Evolutionary conservation across 2,888 invertebrate genomes (phyloP).

Genomic region (Rotaria socialis): DNA sequence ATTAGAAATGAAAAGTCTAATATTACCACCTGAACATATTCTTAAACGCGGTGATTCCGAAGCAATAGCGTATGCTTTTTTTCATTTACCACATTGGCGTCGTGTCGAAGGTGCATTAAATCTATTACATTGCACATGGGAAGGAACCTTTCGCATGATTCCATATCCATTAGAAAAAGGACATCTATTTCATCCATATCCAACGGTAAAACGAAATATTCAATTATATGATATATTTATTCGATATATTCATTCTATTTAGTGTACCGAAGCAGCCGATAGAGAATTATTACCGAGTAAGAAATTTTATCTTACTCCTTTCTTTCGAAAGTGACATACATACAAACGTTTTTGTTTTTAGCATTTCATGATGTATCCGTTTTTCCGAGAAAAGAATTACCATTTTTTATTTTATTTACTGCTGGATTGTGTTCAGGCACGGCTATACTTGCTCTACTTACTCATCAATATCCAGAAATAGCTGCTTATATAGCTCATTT

Average conservation of each 20-base stretch:
- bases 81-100: constrained; percentile 92
- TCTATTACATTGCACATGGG: constrained; percentile 83
- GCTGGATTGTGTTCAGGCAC: constrained; percentile 86
- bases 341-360: constrained; percentile 50
- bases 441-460: constrained; percentile 77
- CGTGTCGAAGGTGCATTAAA: constrained; percentile 87
- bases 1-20: constrained; percentile 85
- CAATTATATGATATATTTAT: too few species aligned
- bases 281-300: constrained; percentile 75
- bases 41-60: constrained; percentile 91
- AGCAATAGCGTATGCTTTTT: constrained; percentile 91
- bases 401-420: constrained; percentile 83
- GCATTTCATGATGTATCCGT: constrained; percentile 84
- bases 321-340: too few species aligned
- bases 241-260: neutral
- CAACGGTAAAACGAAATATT: constrained; percentile 61
- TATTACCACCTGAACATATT: constrained; percentile 92
- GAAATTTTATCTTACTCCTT: constrained; percentile 36
- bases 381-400: constrained; percentile 84
- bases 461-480: constrained; percentile 83
- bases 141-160: constrained; percentile 83
- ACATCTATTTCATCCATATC: constrained; percentile 83
- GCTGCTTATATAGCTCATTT: constrained; percentile 78
- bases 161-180: constrained; percentile 83
- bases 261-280: constrained; percentile 83